phyloP scores from a whole-genome alignment of 2,113 vertebrate genomes.

The Neopipo cinnamomea region DNA sequence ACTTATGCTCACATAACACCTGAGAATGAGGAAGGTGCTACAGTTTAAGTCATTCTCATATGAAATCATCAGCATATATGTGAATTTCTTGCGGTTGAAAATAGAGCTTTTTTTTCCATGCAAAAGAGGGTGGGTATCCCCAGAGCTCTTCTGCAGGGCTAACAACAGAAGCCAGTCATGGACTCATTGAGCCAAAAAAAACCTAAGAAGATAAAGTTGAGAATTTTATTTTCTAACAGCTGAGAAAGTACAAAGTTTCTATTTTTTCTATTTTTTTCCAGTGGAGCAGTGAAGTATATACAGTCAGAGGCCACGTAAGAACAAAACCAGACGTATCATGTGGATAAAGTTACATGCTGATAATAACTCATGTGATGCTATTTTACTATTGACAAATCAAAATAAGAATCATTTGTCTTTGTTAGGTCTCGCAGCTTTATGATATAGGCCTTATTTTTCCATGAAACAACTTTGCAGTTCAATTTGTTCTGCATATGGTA shows the following conservation, averaged over 20 bases:
- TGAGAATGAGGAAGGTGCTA: neutral
- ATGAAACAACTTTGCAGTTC: neutral
- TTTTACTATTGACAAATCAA: conserved; percentile 45
- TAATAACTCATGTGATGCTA: neutral
- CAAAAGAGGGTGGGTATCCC: neutral
- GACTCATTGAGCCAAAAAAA: neutral
- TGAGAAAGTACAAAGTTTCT: conserved; percentile 9
- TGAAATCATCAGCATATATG: conserved; percentile 41
- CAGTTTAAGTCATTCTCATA: conserved; percentile 41
- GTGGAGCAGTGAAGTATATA: neutral
- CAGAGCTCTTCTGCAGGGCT: neutral
- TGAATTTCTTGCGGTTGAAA: conserved; percentile 43
- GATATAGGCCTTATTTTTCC: neutral
- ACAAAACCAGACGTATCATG: conserved; percentile 15
- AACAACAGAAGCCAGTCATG: neutral
- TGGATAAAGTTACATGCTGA: conserved; percentile 33
- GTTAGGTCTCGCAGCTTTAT: neutral
- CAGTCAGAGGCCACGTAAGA: neutral
- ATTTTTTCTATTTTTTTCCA: neutral
- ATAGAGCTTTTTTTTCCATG: conserved; percentile 18
- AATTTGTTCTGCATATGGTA: neutral
- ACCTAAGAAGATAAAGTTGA: neutral
- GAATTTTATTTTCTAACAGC: conserved; percentile 13
- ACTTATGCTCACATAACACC: neutral
- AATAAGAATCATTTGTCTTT: conserved; percentile 25